Evolutionary conservation across 2,888 invertebrate species (phyloP), one percentile per base, ranked within the genome.

Genomic region (Cryptophagus acutangulus): DNA sequence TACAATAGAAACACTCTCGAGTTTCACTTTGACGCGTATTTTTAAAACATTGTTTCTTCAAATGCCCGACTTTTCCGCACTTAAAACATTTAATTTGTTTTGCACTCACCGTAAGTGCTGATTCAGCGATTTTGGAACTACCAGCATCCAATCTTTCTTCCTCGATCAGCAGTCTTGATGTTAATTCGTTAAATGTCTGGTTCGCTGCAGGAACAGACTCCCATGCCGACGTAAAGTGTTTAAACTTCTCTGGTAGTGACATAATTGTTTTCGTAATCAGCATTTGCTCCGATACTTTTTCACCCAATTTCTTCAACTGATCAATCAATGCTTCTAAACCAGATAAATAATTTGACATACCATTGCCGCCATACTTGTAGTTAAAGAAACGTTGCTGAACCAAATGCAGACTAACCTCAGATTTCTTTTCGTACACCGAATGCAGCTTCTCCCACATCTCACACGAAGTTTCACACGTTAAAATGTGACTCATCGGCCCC

Each of bases 161-260:
- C 33, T 53, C 55, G 17, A 51, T 38, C 13, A 49, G 40, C 17
- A 57, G 33, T 14, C 26, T n/a, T n/a, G 26, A n/a, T 26, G 26
- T 26, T 26, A 26, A 13, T 3, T 26, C n/a, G 3, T 3, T 52
- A 9, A 58, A 18, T 1, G 40, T 54, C 40, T 48, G 41, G 4
- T 57, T 41, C 1, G 39, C 33, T 10, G 35, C 35, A 2, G 41
- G 31, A n/a, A 48, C 51, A 2, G 52, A 53, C 36, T 58, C 54
- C 53, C 53, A 56, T 16, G 49, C 63, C 1, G 61, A 61, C 0
- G 62, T 40, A 41, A 65, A 67, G 50, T 66, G 60, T 34, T 55
- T 60, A 26, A 55, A 62, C 2, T 46, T 14, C 1, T 60, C 59
- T n/a, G 62, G 61, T n/a, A 62, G 40, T 1, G 54, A 54, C 51